Evolutionary conservation across 2,113 vertebrate genomes (phyloP).

Genomic region (Axis porcinus): DNA sequence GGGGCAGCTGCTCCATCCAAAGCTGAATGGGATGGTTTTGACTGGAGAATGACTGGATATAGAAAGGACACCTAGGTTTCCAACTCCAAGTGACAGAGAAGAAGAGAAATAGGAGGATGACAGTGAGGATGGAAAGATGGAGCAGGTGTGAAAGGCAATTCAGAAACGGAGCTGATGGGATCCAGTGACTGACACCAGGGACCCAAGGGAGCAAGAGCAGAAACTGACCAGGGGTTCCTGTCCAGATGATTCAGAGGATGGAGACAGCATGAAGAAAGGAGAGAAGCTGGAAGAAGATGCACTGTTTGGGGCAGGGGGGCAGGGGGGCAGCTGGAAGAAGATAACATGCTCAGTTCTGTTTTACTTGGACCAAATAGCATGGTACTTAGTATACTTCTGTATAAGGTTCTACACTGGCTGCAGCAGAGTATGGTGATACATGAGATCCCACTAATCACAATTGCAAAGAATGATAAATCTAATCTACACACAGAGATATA

Average conservation of each 20-base stretch:
- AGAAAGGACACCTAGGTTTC: background rate
- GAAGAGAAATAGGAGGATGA: background rate
- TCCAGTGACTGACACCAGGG: background rate
- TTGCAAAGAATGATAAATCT: background rate
- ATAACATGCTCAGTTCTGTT: background rate
- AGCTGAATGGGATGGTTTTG: background rate
- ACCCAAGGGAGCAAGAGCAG: background rate
- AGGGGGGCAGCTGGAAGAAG: background rate
- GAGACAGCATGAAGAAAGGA: background rate
- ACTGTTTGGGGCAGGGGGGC: background rate
- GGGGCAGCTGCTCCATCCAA: background rate
- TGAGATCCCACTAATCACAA: background rate
- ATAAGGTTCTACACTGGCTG: background rate
- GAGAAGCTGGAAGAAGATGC: background rate
- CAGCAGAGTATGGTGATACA: background rate
- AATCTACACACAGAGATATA: background rate
- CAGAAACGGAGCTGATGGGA: constrained; percentile 37
- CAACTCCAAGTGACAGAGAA: background rate
- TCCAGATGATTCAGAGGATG: background rate
- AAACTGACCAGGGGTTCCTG: constrained; percentile 4
- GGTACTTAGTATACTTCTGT: too few species aligned
- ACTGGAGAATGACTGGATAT: background rate
- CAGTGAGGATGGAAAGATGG: constrained; percentile 14
- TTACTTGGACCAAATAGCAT: background rate
- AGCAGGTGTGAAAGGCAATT: constrained; percentile 11